Evolutionary conservation across 2,888 invertebrate genomes (phyloP).

Genomic region (Thera obeliscata): DNA sequence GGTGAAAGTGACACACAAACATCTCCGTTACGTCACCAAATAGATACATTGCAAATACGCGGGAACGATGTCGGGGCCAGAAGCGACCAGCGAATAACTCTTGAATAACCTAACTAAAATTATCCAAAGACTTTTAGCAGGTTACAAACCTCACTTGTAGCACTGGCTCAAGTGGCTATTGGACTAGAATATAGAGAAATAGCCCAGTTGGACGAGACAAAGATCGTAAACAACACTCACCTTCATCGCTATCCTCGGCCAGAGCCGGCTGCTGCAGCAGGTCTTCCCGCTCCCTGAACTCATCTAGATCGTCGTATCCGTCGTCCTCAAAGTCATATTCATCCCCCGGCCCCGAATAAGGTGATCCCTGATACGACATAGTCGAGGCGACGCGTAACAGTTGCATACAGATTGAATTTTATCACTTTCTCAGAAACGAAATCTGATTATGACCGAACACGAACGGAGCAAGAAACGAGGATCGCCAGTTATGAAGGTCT

Average conservation of each 20-base stretch:
- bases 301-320: slow-evolving; percentile 88
- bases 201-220: slow-evolving; percentile 61
- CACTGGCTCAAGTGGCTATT: slow-evolving; percentile 3
- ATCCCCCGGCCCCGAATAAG: slow-evolving; percentile 87
- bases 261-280: slow-evolving; percentile 79
- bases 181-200: slow-evolving; percentile 47
- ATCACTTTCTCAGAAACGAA: slow-evolving; percentile 72
- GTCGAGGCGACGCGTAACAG: slow-evolving; percentile 82
- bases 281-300: slow-evolving; percentile 87
- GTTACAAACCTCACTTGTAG: slow-evolving; percentile 37
- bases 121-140: slow-evolving; percentile 67
- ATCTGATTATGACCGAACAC: slow-evolving; percentile 58
- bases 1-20: slow-evolving; percentile 69
- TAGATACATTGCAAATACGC: slow-evolving; percentile 60
- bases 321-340: slow-evolving; percentile 91
- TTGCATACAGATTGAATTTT: slow-evolving; percentile 82
- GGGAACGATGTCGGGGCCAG: slow-evolving; percentile 59
- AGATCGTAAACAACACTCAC: slow-evolving; percentile 76
- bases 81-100: slow-evolving; percentile 50
- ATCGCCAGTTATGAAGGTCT: slow-evolving; percentile 66
- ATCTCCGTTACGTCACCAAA: slow-evolving; percentile 71
- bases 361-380: slow-evolving; percentile 88
- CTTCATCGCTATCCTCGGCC: slow-evolving; percentile 86
- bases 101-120: slow-evolving; percentile 50
- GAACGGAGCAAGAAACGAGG: slow-evolving; percentile 58